phyloP scores from a whole-genome alignment of 2,888 invertebrate genomes.

The Drosophila bunnanda region DNA sequence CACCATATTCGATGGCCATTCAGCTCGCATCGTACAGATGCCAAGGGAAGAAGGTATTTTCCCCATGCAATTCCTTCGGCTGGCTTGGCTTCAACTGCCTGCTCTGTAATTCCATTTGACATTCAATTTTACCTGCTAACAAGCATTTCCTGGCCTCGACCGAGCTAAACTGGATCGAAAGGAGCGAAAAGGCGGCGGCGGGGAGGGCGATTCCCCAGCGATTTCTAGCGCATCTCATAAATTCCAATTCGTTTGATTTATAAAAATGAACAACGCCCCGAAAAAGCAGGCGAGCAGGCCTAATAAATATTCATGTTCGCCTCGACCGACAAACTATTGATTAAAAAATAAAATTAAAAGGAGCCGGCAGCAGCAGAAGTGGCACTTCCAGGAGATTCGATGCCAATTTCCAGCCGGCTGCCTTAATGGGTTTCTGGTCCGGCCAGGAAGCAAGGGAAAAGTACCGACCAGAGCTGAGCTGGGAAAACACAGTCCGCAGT shows the following conservation, averaged over 20 bases:
- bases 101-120: slow-evolving; percentile 61
- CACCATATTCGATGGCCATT: slow-evolving; percentile 2
- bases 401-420: slow-evolving; percentile 37
- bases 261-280: slow-evolving; percentile 75
- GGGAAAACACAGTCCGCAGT: slow-evolving; percentile 8
- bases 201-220: slow-evolving; percentile 13
- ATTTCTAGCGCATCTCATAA: slow-evolving; percentile 55
- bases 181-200: neutral
- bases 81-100: slow-evolving; percentile 15
- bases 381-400: slow-evolving; percentile 34
- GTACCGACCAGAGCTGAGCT: slow-evolving; percentile 4
- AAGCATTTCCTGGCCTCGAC: slow-evolving; percentile 36
- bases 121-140: slow-evolving; percentile 76
- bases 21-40: slow-evolving; percentile 4
- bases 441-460: slow-evolving; percentile 33
- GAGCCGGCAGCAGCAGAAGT: slow-evolving; percentile 30
- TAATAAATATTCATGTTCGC: slow-evolving; percentile 72
- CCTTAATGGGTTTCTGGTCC: slow-evolving; percentile 32
- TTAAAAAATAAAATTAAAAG: slow-evolving; percentile 58
- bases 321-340: slow-evolving; percentile 44
- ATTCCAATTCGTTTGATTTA: slow-evolving; percentile 71
- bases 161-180: slow-evolving; percentile 19
- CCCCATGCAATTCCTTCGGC: slow-evolving; percentile 8
- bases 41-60: slow-evolving; percentile 6
- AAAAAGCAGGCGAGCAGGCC: slow-evolving; percentile 37